These are phyloP conservation scores for Gnathonemus longibarbis DNA, from an alignment of 2,113 vertebrate genomes.

Conservation along the genomic window DNA sequence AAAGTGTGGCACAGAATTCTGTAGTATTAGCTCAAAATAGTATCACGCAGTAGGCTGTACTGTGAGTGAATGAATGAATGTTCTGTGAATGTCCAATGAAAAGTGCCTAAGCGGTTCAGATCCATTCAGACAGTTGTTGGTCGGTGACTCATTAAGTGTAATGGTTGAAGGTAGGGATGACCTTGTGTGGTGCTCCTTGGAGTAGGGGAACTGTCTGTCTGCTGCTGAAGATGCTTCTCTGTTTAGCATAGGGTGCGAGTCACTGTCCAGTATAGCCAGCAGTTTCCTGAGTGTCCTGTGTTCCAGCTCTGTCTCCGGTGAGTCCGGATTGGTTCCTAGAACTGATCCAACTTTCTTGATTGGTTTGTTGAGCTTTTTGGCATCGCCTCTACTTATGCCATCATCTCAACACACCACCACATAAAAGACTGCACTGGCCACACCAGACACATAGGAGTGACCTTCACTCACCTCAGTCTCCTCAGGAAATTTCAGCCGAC, in stretches of 20 bases:
- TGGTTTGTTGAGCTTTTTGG: not conserved
- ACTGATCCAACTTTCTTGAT: not conserved
- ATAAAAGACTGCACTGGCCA: not conserved
- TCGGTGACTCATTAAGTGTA: not conserved
- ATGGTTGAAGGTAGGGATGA: not conserved
- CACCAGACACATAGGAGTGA: not conserved
- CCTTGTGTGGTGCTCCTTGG: not conserved
- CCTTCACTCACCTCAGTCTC: not conserved
- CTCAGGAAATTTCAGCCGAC: not conserved
- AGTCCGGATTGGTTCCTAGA: not conserved
- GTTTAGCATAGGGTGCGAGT: not conserved
- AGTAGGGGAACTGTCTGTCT: not conserved
- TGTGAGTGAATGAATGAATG: not conserved
- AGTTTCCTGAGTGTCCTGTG: not conserved
- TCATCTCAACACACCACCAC: not conserved
- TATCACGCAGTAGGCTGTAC: not conserved
- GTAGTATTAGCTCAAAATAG: not conserved
- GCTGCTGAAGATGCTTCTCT: not conserved
- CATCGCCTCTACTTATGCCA: not conserved
- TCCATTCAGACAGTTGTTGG: not conserved
- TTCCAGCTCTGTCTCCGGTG: not conserved
- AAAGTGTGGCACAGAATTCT: not conserved
- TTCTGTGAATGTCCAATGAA: not conserved
- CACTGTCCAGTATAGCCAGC: not conserved
- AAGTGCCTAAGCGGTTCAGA: not conserved